phyloP scores from a whole-genome alignment of 2,888 invertebrate species.

The Spatulosminthurus flaviceps region DNA sequence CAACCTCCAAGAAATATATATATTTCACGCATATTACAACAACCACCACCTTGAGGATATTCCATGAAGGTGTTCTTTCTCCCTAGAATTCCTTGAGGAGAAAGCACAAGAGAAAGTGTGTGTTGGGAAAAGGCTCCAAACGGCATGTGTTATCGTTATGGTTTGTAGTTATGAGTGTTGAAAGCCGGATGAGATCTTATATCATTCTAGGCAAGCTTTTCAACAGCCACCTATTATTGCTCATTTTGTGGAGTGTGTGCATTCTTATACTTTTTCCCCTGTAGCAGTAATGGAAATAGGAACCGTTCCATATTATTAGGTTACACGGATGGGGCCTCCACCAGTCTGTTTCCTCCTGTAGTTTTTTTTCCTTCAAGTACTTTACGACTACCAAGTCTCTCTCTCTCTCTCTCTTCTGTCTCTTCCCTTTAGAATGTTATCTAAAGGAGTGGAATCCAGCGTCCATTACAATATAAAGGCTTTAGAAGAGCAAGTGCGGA shows the following conservation, averaged over 20 bases:
- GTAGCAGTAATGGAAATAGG: constrained; percentile 31
- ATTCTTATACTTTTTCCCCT: constrained; percentile 20
- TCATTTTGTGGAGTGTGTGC: constrained; percentile 15
- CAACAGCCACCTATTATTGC: constrained; percentile 9
- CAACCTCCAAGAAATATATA: not conserved
- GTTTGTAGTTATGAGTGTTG: not conserved
- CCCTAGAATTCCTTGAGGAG: no score
- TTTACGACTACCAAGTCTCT: not conserved
- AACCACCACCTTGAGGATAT: not conserved
- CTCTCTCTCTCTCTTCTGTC: constrained; percentile 14
- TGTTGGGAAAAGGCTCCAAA: constrained; percentile 20
- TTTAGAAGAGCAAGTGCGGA: not conserved
- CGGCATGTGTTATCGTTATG: constrained; percentile 36
- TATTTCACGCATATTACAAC: not conserved
- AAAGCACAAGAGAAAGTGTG: not conserved
- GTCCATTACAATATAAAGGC: constrained; percentile 15
- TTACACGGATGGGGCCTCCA: constrained; percentile 8
- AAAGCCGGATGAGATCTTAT: constrained; percentile 8
- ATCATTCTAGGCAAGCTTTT: not conserved
- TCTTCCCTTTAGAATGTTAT: not conserved
- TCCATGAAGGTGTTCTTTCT: not conserved
- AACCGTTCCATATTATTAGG: constrained; percentile 39
- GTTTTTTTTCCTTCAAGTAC: not conserved
- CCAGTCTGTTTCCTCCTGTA: not conserved
- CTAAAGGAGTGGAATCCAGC: not conserved